A percentile compares a stretch with the other conserved stretches of the same genome.
phyloP scores from a whole-genome alignment of 2,888 invertebrate species.

The Lepidocyrtoides sp. region DNA sequence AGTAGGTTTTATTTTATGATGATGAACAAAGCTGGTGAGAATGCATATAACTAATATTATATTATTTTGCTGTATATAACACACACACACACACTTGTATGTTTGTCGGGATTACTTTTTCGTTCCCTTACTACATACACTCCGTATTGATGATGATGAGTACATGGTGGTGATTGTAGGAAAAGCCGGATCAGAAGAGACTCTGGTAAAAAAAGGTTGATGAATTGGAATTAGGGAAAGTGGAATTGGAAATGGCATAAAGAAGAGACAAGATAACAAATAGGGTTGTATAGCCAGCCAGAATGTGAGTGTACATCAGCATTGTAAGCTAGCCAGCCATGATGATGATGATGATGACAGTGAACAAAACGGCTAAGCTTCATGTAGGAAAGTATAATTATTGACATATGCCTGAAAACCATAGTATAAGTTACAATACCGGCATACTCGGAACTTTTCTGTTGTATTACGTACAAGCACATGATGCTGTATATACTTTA shows the following conservation, averaged over 20 bases:
- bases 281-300: background rate
- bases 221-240: slow-evolving; percentile 54
- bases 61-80: background rate
- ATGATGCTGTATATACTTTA: background rate
- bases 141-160: too few relatives aligned
- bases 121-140: too few relatives aligned
- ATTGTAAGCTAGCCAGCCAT: background rate
- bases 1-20: background rate
- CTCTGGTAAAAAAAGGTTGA: slow-evolving; percentile 26
- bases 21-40: background rate
- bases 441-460: background rate
- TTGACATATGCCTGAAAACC: slow-evolving; percentile 33
- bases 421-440: slow-evolving; percentile 6
- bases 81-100: too few relatives aligned
- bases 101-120: too few relatives aligned
- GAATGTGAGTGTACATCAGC: background rate
- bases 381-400: slow-evolving; percentile 47
- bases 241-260: slow-evolving; percentile 40
- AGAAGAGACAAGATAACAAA: slow-evolving; percentile 3
- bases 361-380: slow-evolving; percentile 35
- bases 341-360: slow-evolving; percentile 15
- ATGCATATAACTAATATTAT: background rate
- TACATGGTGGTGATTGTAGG: background rate
- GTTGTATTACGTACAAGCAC: background rate
- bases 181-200: slow-evolving; percentile 48